A percentile compares a stretch with the other conserved stretches of the same genome.
These are phyloP conservation scores for Morone saxatilis DNA, from an alignment of 2,113 vertebrate genomes.

Conservation along the genomic window DNA sequence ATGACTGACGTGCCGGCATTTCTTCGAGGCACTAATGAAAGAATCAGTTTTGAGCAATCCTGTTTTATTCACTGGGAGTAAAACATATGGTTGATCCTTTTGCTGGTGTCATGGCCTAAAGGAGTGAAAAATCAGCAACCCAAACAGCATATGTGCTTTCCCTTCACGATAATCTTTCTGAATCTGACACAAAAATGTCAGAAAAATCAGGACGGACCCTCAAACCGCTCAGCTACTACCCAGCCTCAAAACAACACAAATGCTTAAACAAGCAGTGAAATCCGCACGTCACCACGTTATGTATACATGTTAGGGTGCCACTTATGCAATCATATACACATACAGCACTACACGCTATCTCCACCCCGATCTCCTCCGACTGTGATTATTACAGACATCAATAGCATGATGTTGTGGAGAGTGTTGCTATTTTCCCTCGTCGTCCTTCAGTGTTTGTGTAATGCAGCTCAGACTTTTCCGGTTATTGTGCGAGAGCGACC, in stretches of 20 bases:
- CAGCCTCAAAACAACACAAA: slow-evolving; percentile 1
- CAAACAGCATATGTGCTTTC: neutral
- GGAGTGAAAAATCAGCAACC: no score
- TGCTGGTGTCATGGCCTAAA: neutral
- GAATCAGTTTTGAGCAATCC: slow-evolving; percentile 1
- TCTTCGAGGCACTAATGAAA: slow-evolving; percentile 15
- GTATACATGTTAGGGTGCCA: slow-evolving; percentile 7
- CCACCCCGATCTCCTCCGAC: slow-evolving; percentile 40
- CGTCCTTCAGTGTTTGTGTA: slow-evolving; percentile 74
- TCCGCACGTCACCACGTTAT: slow-evolving; percentile 1
- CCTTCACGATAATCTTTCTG: neutral
- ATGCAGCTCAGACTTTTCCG: slow-evolving; percentile 83
- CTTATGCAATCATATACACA: slow-evolving; percentile 14
- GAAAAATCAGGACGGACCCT: neutral
- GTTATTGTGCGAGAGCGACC: slow-evolving; percentile 78
- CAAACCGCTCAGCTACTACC: neutral
- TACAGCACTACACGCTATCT: slow-evolving; percentile 17
- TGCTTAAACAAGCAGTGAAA: slow-evolving; percentile 25
- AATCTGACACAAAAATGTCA: neutral
- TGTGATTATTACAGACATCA: slow-evolving; percentile 64
- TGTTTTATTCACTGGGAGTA: neutral
- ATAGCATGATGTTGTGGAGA: slow-evolving; percentile 63
- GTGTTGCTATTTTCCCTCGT: slow-evolving; percentile 75
- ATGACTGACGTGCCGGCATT: neutral
- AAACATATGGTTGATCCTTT: neutral